Conservation (phyloP, 2,113 vertebrate species). For the Macaca fascicularis region T2T-MFA8v1.1 NC_088376.1:11256501-11257000, state of each 20-base stretch:
- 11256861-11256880: background rate
- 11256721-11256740: background rate
- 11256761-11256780: background rate
- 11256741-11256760: background rate
- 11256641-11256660: background rate
- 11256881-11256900: background rate
- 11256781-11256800: background rate
- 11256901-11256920: background rate
- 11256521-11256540: background rate
- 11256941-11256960: background rate
- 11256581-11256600: background rate
- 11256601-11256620: background rate
- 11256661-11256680: background rate
- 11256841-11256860: background rate
- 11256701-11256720: background rate
- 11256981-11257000: background rate
- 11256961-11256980: background rate
- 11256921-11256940: background rate
- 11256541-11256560: background rate
- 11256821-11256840: background rate
- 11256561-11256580: background rate
- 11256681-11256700: background rate
- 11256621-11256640: background rate
- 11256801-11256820: background rate
- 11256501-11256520: background rate